Evolutionary conservation across 2,113 vertebrate genomes (phyloP).

Genomic region (Ochotona curzoniae): DNA sequence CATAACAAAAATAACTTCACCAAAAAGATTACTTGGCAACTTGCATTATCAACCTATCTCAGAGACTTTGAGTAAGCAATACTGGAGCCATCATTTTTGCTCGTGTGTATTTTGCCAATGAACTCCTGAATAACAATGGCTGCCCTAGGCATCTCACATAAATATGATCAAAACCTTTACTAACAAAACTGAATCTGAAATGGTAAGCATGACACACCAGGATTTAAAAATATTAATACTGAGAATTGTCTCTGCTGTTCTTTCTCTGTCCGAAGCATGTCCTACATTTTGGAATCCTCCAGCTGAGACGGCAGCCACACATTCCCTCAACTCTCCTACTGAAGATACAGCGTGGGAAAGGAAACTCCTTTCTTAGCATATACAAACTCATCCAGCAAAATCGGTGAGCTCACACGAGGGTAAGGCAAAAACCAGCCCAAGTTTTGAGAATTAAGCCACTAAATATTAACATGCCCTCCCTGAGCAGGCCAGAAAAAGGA

Average conservation of each 20-base stretch:
- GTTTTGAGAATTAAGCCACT: constrained; percentile 37
- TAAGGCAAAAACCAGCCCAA: constrained; percentile 38
- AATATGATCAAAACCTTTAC: background rate
- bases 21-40: background rate
- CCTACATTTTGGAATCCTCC: background rate
- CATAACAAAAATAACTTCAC: constrained; percentile 26
- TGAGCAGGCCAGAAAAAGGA: constrained; percentile 36
- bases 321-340: background rate
- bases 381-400: constrained; percentile 48
- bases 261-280: background rate
- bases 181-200: constrained; percentile 3
- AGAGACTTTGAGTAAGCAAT: constrained; percentile 30
- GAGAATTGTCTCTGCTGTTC: constrained; percentile 40
- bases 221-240: constrained; percentile 31
- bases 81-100: constrained; percentile 36
- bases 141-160: background rate
- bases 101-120: background rate
- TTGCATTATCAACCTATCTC: background rate
- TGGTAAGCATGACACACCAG: background rate
- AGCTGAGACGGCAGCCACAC: background rate
- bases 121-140: constrained; percentile 6
- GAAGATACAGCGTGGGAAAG: constrained; percentile 30
- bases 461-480: constrained; percentile 15
- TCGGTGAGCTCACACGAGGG: background rate
- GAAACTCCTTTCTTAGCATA: background rate